These are phyloP conservation scores for Camelus bactrianus DNA, from an alignment of 2,113 vertebrate species.

Conservation along the genomic window DNA sequence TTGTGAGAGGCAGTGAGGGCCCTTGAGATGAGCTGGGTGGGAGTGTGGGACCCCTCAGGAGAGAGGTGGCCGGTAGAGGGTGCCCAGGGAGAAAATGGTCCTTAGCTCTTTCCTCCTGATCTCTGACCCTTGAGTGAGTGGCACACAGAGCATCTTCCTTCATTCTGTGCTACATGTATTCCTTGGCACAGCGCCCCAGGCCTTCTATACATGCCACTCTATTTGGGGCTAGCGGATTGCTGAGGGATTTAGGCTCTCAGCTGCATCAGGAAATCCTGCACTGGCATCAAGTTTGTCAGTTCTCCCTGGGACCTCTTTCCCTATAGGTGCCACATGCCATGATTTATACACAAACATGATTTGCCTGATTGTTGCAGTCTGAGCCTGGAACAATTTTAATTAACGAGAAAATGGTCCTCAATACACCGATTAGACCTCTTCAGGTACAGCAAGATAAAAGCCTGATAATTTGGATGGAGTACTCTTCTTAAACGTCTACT, in stretches of 20 bases:
- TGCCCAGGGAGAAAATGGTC: not conserved
- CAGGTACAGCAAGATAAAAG: constrained; percentile 92
- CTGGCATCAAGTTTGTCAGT: not conserved
- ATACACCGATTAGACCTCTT: constrained; percentile 91
- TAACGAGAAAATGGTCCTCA: constrained; percentile 90
- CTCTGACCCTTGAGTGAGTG: not conserved
- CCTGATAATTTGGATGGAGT: constrained; percentile 91
- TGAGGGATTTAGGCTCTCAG: not conserved
- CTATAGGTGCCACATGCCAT: constrained; percentile 53
- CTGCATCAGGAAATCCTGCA: not conserved
- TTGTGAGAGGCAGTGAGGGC: not conserved
- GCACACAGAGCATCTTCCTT: not conserved
- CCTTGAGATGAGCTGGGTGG: not conserved
- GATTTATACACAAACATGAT: constrained; percentile 81
- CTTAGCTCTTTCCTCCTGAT: not conserved
- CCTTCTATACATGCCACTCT: not conserved
- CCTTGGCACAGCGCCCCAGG: not conserved
- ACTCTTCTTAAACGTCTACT: constrained; percentile 87
- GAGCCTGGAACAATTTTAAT: constrained; percentile 91
- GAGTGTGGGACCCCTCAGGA: not conserved
- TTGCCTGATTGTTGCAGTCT: constrained; percentile 88
- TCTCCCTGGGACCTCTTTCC: not conserved
- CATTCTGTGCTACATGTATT: accelerated
- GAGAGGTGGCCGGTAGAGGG: not conserved
- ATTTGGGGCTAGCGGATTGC: accelerated